These are phyloP conservation scores for Endotricha flammealis DNA, from an alignment of 2,888 invertebrate genomes.

Conservation along the genomic window DNA sequence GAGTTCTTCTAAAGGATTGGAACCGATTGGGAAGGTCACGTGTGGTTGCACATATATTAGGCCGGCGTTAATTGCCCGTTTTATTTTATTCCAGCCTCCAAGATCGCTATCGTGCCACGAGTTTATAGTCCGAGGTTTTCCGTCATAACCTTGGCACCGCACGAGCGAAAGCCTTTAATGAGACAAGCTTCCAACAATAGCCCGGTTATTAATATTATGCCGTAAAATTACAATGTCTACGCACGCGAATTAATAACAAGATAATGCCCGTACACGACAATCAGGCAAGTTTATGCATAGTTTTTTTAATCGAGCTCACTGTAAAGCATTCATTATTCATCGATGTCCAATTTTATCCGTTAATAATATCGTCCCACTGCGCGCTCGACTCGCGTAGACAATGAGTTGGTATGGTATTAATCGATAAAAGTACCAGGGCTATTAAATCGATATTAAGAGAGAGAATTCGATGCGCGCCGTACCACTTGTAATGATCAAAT, in stretches of 20 bases:
- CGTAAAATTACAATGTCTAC: constrained; percentile 52
- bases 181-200: constrained; percentile 37
- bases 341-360: constrained; percentile 26
- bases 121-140: constrained; percentile 48
- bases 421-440: constrained; percentile 57
- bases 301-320: constrained; percentile 25
- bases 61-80: constrained; percentile 41
- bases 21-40: constrained; percentile 41
- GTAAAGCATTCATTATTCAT: constrained; percentile 33
- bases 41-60: constrained; percentile 42
- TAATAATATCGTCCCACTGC: constrained; percentile 39
- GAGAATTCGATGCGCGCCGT: constrained; percentile 65
- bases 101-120: constrained; percentile 32
- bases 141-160: constrained; percentile 39
- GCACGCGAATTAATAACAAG: constrained; percentile 38
- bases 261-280: constrained; percentile 32
- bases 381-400: constrained; percentile 38
- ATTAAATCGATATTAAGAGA: constrained; percentile 69
- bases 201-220: constrained; percentile 40
- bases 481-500: constrained; percentile 73
- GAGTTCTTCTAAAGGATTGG: constrained; percentile 39
- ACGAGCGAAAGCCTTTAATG: constrained; percentile 30
- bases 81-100: constrained; percentile 38
- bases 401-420: constrained; percentile 47
- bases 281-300: constrained; percentile 28